A percentile compares a stretch with the other conserved stretches of the same genome.
Conservation (phyloP, 2,113 vertebrate genomes). For the Petrocephalus zakoni region DNA sequence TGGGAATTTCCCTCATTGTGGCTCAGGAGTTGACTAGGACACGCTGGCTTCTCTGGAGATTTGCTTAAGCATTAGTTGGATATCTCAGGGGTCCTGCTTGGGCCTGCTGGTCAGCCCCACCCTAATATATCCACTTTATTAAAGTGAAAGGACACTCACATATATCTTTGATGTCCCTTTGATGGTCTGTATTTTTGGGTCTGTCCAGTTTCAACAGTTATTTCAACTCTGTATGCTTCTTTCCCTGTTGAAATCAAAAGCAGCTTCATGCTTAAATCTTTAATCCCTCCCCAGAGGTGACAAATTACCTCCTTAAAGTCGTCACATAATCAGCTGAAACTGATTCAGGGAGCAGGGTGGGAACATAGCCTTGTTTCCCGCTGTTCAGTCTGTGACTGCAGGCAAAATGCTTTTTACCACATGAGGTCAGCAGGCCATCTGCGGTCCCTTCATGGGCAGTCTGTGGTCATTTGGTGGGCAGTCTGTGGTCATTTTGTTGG, state of each 20-base stretch:
- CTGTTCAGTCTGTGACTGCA: not conserved
- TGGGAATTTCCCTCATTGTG: not conserved
- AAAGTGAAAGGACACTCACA: not conserved
- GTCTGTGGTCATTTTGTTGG: not conserved
- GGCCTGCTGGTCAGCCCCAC: not conserved
- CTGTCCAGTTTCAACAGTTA: conserved; percentile 10
- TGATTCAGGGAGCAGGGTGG: not conserved
- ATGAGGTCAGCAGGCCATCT: not conserved
- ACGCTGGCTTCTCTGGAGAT: not conserved
- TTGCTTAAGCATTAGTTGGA: not conserved
- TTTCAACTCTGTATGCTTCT: conserved; percentile 11
- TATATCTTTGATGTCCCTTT: conserved; percentile 6
- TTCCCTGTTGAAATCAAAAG: conserved; percentile 17
- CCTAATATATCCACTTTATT: not conserved
- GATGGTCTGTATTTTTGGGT: conserved; percentile 6
- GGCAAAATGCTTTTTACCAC: not conserved
- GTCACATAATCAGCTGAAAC: not conserved
- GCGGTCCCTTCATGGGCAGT: not conserved
- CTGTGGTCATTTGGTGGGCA: not conserved
- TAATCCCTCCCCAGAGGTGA: conserved; percentile 6
- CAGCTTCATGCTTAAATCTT: conserved; percentile 13
- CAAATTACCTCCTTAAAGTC: conserved; percentile 1
- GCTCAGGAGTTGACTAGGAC: not conserved
- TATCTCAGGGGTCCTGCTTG: not conserved
- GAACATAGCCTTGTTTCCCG: not conserved